Evolutionary conservation across 2,113 vertebrate species (phyloP).

Genomic region (Sciurus niger): DNA sequence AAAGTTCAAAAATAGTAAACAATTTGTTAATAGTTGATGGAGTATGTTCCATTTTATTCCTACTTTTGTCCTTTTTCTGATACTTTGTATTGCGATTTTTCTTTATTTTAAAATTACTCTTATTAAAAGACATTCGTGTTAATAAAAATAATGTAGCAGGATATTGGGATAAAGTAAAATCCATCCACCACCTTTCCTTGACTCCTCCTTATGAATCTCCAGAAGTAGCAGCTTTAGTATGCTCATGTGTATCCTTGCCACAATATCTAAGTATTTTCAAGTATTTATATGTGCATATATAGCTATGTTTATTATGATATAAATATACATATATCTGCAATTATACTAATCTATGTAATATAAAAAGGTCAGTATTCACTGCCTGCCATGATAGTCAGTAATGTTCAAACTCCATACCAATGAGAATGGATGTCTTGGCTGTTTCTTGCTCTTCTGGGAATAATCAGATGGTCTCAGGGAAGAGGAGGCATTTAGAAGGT

Average conservation of each 20-base stretch:
- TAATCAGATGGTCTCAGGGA: not conserved
- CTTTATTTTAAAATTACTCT: conserved; percentile 22
- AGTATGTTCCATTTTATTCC: not conserved
- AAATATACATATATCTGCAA: not conserved
- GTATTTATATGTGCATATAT: not conserved
- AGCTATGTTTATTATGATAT: not conserved
- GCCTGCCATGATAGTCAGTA: not conserved
- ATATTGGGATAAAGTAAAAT: not conserved
- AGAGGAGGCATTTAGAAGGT: not conserved
- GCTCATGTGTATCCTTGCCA: not conserved
- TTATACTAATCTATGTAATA: not conserved
- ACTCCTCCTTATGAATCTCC: not conserved
- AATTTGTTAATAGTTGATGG: not conserved
- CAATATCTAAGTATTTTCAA: not conserved
- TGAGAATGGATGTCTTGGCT: not conserved
- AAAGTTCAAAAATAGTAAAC: conserved; percentile 41
- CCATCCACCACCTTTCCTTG: not conserved
- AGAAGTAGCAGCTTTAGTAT: not conserved
- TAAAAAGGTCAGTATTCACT: not conserved
- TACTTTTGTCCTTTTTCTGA: not conserved
- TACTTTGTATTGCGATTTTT: not conserved
- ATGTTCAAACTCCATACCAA: not conserved
- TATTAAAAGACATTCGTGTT: not conserved
- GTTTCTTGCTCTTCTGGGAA: not conserved
- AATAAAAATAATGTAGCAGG: not conserved